Conservation (phyloP, 1,140 invertebrate species). For the Drusus annulatus region DNA sequence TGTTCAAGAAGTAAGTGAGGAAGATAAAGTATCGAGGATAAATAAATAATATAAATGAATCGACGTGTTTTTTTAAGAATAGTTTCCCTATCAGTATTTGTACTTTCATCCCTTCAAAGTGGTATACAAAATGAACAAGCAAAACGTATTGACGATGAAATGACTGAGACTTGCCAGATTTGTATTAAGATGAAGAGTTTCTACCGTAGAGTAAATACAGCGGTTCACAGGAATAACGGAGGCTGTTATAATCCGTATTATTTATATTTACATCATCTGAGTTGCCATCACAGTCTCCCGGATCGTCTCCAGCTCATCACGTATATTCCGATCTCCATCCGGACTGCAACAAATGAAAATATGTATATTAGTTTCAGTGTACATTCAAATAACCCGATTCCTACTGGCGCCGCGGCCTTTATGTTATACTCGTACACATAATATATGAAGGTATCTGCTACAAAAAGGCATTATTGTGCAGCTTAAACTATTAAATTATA, state of each 20-base stretch:
- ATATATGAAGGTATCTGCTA: too few species aligned
- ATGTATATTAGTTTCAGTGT: neutral
- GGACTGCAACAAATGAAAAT: conserved; percentile 49
- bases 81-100: conserved; percentile 58
- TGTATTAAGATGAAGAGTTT: conserved; percentile 40
- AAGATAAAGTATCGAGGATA: conserved; percentile 40
- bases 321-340: conserved; percentile 59
- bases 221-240: conserved; percentile 54
- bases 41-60: conserved; percentile 40
- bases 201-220: conserved; percentile 48
- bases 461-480: too few species aligned
- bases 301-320: conserved; percentile 57
- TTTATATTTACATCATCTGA: conserved; percentile 55
- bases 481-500: too few species aligned
- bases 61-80: conserved; percentile 39
- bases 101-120: conserved; percentile 54
- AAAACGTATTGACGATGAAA: conserved; percentile 36
- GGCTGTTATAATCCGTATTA: conserved; percentile 46
- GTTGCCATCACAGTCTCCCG: conserved; percentile 23
- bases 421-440: too few species aligned
- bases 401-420: too few species aligned
- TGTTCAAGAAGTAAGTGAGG: conserved; percentile 35
- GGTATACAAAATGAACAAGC: conserved; percentile 32
- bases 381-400: too few species aligned
- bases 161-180: conserved; percentile 2